Conservation (phyloP, 2,888 invertebrate species). For the Clusia tigrina region DNA sequence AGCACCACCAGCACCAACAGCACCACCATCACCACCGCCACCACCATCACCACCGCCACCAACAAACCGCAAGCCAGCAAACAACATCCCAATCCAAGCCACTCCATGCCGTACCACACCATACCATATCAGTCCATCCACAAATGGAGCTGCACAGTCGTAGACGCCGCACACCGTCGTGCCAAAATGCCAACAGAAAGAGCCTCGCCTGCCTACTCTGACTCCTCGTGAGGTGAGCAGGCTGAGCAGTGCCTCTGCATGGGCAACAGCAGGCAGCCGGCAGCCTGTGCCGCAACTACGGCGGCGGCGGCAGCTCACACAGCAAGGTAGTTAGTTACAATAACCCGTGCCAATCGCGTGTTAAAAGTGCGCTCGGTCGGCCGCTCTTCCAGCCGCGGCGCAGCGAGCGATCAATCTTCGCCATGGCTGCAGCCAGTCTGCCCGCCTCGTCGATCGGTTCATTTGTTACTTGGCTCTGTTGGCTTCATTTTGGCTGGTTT, state of each 20-base stretch:
- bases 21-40: not conserved
- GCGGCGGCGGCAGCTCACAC: not conserved
- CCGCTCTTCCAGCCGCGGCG: slow-evolving; percentile 37
- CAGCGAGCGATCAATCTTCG: slow-evolving; percentile 33
- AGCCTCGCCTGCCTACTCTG: not conserved
- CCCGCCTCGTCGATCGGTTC: not conserved
- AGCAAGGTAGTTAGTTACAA: slow-evolving; percentile 25
- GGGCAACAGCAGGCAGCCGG: slow-evolving; percentile 34
- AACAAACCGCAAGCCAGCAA: not conserved
- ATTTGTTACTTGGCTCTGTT: not conserved
- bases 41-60: not conserved
- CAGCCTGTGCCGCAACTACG: slow-evolving; percentile 26
- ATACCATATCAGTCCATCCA: too few species aligned
- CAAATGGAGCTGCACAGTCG: not conserved
- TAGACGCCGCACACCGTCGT: not conserved
- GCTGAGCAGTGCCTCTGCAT: slow-evolving; percentile 22
- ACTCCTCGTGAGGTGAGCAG: slow-evolving; percentile 6
- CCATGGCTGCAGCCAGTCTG: slow-evolving; percentile 7
- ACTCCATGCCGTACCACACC: too few species aligned
- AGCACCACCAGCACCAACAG: not conserved
- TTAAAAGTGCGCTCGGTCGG: slow-evolving; percentile 55
- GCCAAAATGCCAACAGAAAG: not conserved
- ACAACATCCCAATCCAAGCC: too few species aligned
- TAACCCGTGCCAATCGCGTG: slow-evolving; percentile 65
- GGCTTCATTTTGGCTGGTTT: not conserved